Conservation (phyloP, 2,888 invertebrate genomes). For the Drosophila antonietae region DNA sequence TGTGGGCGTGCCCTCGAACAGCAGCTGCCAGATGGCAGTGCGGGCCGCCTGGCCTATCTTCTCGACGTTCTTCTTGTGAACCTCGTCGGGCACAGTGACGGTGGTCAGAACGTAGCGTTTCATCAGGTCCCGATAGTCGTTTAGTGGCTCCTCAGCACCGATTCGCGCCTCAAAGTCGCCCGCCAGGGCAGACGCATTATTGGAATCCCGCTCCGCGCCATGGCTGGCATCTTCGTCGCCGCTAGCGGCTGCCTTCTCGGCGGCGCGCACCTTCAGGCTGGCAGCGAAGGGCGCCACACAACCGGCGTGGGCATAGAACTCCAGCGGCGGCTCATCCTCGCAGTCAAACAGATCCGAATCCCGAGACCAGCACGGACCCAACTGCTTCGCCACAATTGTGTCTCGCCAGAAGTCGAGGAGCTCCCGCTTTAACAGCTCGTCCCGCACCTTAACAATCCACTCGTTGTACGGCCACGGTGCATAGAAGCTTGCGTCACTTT, state of each 20-base stretch:
- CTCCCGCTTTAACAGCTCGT: conserved; percentile 60
- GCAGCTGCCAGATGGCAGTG: conserved; percentile 63
- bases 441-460: conserved; percentile 76
- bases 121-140: conserved; percentile 67
- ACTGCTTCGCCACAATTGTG: conserved; percentile 60
- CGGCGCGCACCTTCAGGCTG: conserved; percentile 56
- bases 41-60: conserved; percentile 56
- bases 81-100: conserved; percentile 55
- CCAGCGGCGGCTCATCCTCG: conserved; percentile 71
- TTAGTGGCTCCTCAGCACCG: conserved; percentile 40
- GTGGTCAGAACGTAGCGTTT: conserved; percentile 62
- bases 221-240: conserved; percentile 3
- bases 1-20: conserved; percentile 58
- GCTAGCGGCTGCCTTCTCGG: conserved; percentile 16
- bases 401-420: conserved; percentile 76
- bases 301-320: conserved; percentile 74
- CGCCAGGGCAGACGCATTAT: conserved; percentile 50
- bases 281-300: conserved; percentile 67
- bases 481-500: conserved; percentile 84
- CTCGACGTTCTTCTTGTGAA: conserved; percentile 53
- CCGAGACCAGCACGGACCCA: conserved; percentile 76
- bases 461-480: conserved; percentile 78
- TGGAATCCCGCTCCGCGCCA: conserved; percentile 3
- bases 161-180: conserved; percentile 60
- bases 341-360: conserved; percentile 77